These are phyloP conservation scores for Pseudoips prasinana DNA, from an alignment of 2,888 invertebrate genomes.

Conservation along the genomic window DNA sequence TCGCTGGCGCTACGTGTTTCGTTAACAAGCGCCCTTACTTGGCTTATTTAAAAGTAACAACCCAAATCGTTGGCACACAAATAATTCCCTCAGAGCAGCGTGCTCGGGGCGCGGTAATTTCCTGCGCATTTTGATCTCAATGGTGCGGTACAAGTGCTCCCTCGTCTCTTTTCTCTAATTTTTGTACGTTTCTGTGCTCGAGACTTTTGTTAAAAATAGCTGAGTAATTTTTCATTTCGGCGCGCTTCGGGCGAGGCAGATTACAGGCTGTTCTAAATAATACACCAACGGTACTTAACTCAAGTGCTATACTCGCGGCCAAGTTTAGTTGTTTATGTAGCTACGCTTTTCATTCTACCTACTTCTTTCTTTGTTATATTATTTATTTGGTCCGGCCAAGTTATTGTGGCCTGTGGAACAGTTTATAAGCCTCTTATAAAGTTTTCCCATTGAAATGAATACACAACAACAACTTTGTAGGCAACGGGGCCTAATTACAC, in stretches of 20 bases:
- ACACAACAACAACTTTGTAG: constrained; percentile 43
- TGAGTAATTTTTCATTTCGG: constrained; percentile 79
- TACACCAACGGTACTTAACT: constrained; percentile 71
- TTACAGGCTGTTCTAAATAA: constrained; percentile 78
- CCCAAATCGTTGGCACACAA: constrained; percentile 74
- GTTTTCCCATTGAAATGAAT: constrained; percentile 60
- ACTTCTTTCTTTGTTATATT: constrained; percentile 55
- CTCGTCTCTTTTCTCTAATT: constrained; percentile 78
- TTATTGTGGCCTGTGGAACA: constrained; percentile 52
- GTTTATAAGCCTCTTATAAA: constrained; percentile 60
- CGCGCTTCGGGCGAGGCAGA: constrained; percentile 77
- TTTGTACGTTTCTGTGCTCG: constrained; percentile 78
- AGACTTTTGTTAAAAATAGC: constrained; percentile 78
- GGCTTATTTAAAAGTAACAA: constrained; percentile 75
- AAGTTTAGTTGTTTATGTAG: constrained; percentile 62
- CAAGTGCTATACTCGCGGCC: constrained; percentile 59
- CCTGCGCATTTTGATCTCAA: constrained; percentile 81
- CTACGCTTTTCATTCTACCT: constrained; percentile 50
- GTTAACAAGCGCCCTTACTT: constrained; percentile 66
- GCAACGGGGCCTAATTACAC: no score
- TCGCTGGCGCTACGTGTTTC: constrained; percentile 52
- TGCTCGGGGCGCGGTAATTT: constrained; percentile 74
- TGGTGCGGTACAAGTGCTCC: constrained; percentile 79
- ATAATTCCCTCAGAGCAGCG: constrained; percentile 64
- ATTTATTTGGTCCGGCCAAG: constrained; percentile 54